Evolutionary conservation across 2,888 invertebrate species (phyloP), one percentile per base, ranked within the genome.

Genomic region (Teinopalpus imperialis): DNA sequence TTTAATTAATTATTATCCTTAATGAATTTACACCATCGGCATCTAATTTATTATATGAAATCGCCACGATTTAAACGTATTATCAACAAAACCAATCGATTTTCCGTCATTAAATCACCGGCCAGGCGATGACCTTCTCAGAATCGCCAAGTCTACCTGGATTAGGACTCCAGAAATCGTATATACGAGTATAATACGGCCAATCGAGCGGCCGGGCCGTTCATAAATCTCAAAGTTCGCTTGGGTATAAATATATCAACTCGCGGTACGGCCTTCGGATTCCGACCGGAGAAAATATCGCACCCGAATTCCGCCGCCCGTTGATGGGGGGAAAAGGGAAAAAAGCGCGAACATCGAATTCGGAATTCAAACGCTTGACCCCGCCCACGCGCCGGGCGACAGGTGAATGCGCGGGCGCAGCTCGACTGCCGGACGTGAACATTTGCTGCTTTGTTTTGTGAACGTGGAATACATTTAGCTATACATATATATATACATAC

Each of bases 261-360:
- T 74, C 78, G 64, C 68, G 66, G 63, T 74, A 77, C 75, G 81
- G 74, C 78, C 81, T 79, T 80, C 76, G 79, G 76, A 87, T 87
- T 86, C 87, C 85, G 71, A 61, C 64, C 67, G 57, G 66, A 76
- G 82, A 72, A 88, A 86, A 88, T 88, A 88, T 87, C 83, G 87
- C 88, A 88, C 88, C 86, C 82, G 77, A 86, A 86, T 88, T 86
- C 86, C 83, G 73, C 63, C 51, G 62, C 61, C 61, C 59, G 65
- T 74, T 81, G 83, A 81, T 77, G 72, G 74, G 68, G 74, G 68
- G 59, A 74, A 77, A 63, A 74, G 71, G 73, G 74, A 79, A 82
- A 82, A 78, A 77, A 74, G 76, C 72, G 78, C 69, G 77, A 80
- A 76, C 62, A 57, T 60, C 69, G 69, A 74, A 79, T 80, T 76